Base-by-base conservation (phyloP, 2,888 invertebrate species). In the Nysson spinosus region DNA sequence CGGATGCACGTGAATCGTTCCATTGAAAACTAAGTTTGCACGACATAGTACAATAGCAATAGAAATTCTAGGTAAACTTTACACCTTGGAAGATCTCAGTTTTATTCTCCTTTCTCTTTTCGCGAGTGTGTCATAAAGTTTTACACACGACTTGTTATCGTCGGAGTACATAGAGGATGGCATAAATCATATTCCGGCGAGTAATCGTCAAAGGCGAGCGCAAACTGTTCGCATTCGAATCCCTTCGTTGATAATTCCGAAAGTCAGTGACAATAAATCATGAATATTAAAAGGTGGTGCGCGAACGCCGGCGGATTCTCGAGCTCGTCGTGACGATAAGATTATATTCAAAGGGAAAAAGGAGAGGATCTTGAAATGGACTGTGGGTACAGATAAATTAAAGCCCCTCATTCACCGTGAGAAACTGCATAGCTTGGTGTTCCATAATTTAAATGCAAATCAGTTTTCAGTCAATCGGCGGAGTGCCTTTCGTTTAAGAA, bases 371-470 rank as follows among this genome's bases (percentile, higher is more conserved):
- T 54, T 37, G 56, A 42, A 60, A 57, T 55, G 72, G 63, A 72
- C 75, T 56, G 63, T 64, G 72, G 54, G 54, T 64, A 42, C 63
- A 58, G 75, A 76, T 75, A 72, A 75, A 75, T 75, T 72, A 75
- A 75, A 75, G 60, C 43, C 62, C 54, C 70, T 39, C 63, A 49
- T 63, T 67, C 57, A 52, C 37, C 57, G 57, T 43, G 52, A 51
- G 57, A 58, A 60, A 58, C 58, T 60, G 66, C 58, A 62, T 67
- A 69, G 73, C 62, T 67, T 64, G 70, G 58, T 61, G 60, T 54
- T 40, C 61, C 52, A 75, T 75, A 76, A 75, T 75, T 75, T 76
- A 75, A 76, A 75, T 75, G 76, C 67, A 75, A 75, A 75, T 75
- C 75, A 67, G 70, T 72, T 76, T 76, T 67, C 64, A 70, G 73